These are phyloP conservation scores for Autographa gamma DNA, from an alignment of 2,888 invertebrate species.

Conservation along the genomic window DNA sequence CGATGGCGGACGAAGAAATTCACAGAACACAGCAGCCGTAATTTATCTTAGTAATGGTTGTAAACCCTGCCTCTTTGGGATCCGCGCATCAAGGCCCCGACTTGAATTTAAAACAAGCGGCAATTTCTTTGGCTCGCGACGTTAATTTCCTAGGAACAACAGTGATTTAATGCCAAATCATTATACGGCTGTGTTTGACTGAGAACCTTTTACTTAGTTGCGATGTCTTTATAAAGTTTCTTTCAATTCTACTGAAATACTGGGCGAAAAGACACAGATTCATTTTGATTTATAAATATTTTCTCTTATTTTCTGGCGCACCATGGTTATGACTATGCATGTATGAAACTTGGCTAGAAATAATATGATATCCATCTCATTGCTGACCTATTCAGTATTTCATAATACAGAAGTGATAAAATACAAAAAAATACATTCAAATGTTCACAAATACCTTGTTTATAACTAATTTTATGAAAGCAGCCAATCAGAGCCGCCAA, in stretches of 20 bases:
- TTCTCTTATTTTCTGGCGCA: background rate
- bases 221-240: constrained; percentile 3
- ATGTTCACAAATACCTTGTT: background rate
- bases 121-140: constrained; percentile 69
- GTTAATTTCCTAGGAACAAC: constrained; percentile 78
- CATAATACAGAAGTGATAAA: background rate
- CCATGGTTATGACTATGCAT: background rate
- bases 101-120: constrained; percentile 77
- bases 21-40: constrained; percentile 72
- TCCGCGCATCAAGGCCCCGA: constrained; percentile 72
- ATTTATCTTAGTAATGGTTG: constrained; percentile 85
- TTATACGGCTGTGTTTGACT: constrained; percentile 45
- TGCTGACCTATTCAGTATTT: background rate
- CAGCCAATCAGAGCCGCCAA: constrained; percentile 19
- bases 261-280: background rate
- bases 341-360: background rate
- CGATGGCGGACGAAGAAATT: constrained; percentile 65
- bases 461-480: background rate
- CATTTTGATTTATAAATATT: background rate
- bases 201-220: constrained; percentile 27
- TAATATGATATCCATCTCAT: background rate
- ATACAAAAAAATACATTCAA: background rate
- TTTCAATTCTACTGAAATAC: background rate
- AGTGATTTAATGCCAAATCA: constrained; percentile 77
- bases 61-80: constrained; percentile 80